Conservation (phyloP, 1,140 invertebrate species). For the Lerema accius region DNA sequence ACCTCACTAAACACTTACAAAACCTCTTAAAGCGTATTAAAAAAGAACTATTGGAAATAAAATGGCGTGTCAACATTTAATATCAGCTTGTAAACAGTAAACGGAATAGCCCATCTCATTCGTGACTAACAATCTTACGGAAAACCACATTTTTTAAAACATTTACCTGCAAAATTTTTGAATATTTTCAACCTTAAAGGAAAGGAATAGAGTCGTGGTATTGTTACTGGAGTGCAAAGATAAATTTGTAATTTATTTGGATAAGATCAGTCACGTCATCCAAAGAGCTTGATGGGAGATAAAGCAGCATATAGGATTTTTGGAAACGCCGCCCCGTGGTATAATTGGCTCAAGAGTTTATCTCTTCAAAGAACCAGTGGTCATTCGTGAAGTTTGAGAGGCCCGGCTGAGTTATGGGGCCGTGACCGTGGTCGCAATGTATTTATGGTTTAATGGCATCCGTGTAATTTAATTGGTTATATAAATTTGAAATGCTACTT, state of each 20-base stretch:
- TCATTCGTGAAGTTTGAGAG: conserved; percentile 51
- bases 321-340: conserved; percentile 67
- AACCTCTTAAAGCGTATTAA: conserved; percentile 30
- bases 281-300: conserved; percentile 64
- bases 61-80: conserved; percentile 67
- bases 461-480: conserved; percentile 36
- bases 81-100: conserved; percentile 69
- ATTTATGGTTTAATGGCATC: conserved; percentile 39
- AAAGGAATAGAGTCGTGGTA: background rate
- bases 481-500: conserved; percentile 11
- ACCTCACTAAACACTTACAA: conserved; percentile 16
- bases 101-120: conserved; percentile 54
- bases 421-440: conserved; percentile 48
- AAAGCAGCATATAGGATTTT: conserved; percentile 67
- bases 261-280: conserved; percentile 66
- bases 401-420: conserved; percentile 56
- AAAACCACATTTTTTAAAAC: conserved; percentile 23
- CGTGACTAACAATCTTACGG: conserved; percentile 68
- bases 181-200: conserved; percentile 5
- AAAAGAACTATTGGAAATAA: conserved; percentile 57
- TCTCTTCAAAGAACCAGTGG: conserved; percentile 72
- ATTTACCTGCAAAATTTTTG: background rate
- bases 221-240: background rate
- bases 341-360: conserved; percentile 75
- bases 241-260: conserved; percentile 48